A percentile compares a stretch with the other conserved stretches of the same genome.
Evolutionary conservation across 2,113 vertebrate genomes (phyloP).

Genomic region (Colaptes auratus): DNA sequence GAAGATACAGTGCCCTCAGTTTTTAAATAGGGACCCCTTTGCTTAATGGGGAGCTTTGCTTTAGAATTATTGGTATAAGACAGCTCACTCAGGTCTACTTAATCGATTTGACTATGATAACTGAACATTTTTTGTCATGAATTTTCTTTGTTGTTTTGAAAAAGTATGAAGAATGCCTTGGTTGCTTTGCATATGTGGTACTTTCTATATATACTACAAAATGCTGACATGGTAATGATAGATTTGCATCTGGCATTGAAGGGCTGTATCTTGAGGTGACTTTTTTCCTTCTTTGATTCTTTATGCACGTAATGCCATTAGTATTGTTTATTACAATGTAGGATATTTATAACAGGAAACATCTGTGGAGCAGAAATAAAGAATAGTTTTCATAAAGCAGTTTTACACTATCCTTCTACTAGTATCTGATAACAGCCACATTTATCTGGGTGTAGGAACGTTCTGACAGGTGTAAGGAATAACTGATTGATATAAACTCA

Average conservation of each 20-base stretch:
- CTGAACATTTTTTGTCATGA: slow-evolving; percentile 66
- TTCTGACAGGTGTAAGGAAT: slow-evolving; percentile 88
- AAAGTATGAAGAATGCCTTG: slow-evolving; percentile 76
- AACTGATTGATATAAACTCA: slow-evolving; percentile 87
- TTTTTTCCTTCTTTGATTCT: slow-evolving; percentile 77
- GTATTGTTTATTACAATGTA: slow-evolving; percentile 81
- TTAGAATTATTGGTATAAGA: not conserved
- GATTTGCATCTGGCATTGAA: slow-evolving; percentile 75
- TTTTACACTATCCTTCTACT: slow-evolving; percentile 84
- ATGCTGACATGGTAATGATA: slow-evolving; percentile 63
- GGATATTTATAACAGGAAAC: slow-evolving; percentile 82
- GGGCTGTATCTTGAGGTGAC: slow-evolving; percentile 72
- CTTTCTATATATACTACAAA: slow-evolving; percentile 65
- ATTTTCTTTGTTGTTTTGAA: slow-evolving; percentile 70
- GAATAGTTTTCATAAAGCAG: slow-evolving; percentile 73
- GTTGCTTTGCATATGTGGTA: slow-evolving; percentile 53
- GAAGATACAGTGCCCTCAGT: not conserved
- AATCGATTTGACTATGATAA: slow-evolving; percentile 14
- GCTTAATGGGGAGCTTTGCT: not conserved
- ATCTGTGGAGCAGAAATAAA: slow-evolving; percentile 83
- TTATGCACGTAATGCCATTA: slow-evolving; percentile 79
- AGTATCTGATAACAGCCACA: slow-evolving; percentile 84
- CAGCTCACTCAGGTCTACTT: not conserved
- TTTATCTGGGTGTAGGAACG: slow-evolving; percentile 84
- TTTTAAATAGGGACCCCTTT: not conserved